Conservation (phyloP, 1,140 invertebrate genomes). For the Holcopasites calliopsidis region DNA sequence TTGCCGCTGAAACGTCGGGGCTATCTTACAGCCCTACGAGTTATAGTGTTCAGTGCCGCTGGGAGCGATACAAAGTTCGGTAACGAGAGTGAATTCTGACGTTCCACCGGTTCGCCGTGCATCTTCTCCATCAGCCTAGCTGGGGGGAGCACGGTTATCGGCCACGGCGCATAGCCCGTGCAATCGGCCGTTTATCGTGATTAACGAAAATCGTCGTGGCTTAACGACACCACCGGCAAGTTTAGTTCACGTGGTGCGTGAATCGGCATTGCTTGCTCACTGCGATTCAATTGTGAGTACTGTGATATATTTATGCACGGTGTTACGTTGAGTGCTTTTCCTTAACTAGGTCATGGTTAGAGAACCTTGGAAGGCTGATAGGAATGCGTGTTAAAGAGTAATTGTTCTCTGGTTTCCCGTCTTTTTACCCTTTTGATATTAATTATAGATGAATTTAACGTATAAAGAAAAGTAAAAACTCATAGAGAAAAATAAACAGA, state of each 20-base stretch:
- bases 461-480: too few relatives aligned
- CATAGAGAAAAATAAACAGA: too few relatives aligned
- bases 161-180: conserved; percentile 23
- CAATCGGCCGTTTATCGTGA: conserved; percentile 15
- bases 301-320: too few relatives aligned
- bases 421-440: too few relatives aligned
- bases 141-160: conserved; percentile 3
- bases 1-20: conserved; percentile 51
- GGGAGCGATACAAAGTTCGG: conserved; percentile 38
- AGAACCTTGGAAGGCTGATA: too few relatives aligned
- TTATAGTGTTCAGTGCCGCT: conserved; percentile 44
- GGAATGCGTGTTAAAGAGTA: too few relatives aligned
- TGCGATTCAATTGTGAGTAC: not conserved
- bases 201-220: conserved; percentile 11
- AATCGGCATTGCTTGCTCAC: not conserved
- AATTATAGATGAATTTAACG: too few relatives aligned
- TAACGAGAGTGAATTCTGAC: conserved; percentile 50
- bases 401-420: too few relatives aligned
- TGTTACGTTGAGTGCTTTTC: too few relatives aligned
- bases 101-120: not conserved
- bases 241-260: conserved; percentile 16
- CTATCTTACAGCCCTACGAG: conserved; percentile 36
- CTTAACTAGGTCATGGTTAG: too few relatives aligned
- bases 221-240: conserved; percentile 6
- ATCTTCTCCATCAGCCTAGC: not conserved